phyloP scores from a whole-genome alignment of 1,140 invertebrate genomes.

The Drosophila novamexicana region DNA sequence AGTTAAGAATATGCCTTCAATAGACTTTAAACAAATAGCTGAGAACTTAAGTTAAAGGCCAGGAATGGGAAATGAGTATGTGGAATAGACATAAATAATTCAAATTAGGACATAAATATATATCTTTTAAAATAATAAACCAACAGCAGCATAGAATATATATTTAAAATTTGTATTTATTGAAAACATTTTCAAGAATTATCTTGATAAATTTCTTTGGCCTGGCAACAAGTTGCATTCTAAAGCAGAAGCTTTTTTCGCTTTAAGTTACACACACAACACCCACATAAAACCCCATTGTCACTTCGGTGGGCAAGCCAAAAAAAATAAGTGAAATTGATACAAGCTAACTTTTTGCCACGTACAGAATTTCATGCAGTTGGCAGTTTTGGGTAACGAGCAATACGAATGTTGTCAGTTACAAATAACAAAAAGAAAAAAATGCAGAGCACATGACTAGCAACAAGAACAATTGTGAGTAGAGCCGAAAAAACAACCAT shows the following conservation, averaged over 20 bases:
- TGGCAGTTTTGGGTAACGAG: conserved; percentile 20
- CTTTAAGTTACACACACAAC: background rate
- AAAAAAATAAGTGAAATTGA: conserved; percentile 2
- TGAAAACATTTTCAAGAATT: too few relatives aligned
- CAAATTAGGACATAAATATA: too few relatives aligned
- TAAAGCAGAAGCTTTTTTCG: conserved; percentile 1
- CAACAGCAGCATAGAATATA: too few relatives aligned
- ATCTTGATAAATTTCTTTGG: background rate
- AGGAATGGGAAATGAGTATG: too few relatives aligned
- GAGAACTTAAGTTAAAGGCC: background rate
- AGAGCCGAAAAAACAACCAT: conserved; percentile 8
- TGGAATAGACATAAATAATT: background rate
- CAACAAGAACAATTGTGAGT: background rate
- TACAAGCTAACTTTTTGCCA: conserved; percentile 27
- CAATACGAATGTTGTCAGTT: conserved; percentile 27
- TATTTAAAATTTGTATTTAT: too few relatives aligned
- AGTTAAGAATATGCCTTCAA: background rate
- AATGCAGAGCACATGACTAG: conserved; percentile 14
- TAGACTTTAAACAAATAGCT: background rate
- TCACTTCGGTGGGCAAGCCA: background rate
- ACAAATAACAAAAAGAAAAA: conserved; percentile 11
- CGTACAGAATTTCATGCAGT: conserved; percentile 43
- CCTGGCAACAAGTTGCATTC: conserved; percentile 24
- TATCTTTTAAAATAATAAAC: too few relatives aligned
- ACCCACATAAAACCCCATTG: background rate